A percentile compares a stretch with the other conserved stretches of the same genome.
phyloP scores from a whole-genome alignment of 1,140 invertebrate genomes.

The Nebria ingens region DNA sequence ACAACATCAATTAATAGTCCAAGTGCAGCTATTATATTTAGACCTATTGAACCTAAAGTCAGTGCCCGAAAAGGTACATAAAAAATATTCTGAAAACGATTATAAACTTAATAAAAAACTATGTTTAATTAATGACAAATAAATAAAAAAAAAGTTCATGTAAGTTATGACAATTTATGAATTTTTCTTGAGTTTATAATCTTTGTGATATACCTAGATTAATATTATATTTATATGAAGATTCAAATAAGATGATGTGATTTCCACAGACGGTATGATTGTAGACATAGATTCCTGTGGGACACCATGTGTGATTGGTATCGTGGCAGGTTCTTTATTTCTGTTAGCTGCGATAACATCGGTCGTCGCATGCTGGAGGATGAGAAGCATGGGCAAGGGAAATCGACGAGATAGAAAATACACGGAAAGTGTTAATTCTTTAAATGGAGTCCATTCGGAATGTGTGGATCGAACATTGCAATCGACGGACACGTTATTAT shows the following conservation, averaged over 20 bases:
- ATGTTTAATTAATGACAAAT: too few relatives aligned
- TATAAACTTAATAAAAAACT: too few relatives aligned
- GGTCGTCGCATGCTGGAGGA: conserved; percentile 24
- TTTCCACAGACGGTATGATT: too few relatives aligned
- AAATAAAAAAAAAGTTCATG: too few relatives aligned
- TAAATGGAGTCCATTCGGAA: conserved; percentile 16
- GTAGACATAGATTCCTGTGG: conserved; percentile 13
- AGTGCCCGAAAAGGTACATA: conserved; percentile 14
- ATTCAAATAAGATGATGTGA: too few relatives aligned
- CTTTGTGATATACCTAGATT: too few relatives aligned
- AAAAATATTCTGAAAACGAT: too few relatives aligned
- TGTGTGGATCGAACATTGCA: conserved; percentile 22
- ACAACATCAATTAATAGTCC: not conserved
- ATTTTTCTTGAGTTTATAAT: too few relatives aligned
- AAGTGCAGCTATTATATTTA: not conserved
- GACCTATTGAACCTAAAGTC: conserved; percentile 11
- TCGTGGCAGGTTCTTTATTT: conserved; percentile 23
- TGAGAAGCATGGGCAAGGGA: conserved; percentile 21
- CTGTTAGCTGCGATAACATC: conserved; percentile 20
- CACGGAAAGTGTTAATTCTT: not conserved
- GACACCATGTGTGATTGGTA: conserved; percentile 26
- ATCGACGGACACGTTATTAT: conserved; percentile 22
- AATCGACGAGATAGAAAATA: conserved; percentile 10
- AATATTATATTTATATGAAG: too few relatives aligned
- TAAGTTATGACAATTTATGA: too few relatives aligned